Evolutionary conservation across 2,797 vertebrate genomes (phyloP), one percentile per base, ranked within the genome.

Genomic region (Triplophysa bombifrons): DNA sequence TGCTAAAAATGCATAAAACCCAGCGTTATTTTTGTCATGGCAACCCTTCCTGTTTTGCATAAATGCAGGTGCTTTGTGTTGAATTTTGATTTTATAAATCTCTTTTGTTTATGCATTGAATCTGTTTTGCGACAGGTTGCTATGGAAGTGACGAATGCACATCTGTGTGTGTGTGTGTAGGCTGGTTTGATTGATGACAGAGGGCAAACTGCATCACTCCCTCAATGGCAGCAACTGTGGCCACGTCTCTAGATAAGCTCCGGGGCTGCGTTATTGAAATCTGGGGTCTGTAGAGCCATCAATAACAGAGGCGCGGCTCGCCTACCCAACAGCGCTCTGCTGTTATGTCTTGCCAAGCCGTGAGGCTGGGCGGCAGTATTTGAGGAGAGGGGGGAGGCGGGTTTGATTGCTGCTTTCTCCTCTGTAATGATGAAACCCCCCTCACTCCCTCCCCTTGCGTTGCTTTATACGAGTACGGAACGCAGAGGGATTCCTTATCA

Each of bases 401-500:
- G 22, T 64, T 86, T 84, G 89, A 87, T 86, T 84, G 87, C 88
- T 90, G 86, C 77, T 67, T 80, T 82, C 88, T 91, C 82, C 87
- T 84, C 48, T 63, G 86, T 89, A 90, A 86, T 85, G 85, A 85
- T 84, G 87, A 91, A 90, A 88, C 68, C 56, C 78, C 44, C 61
- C 51, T 38, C 55, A 9, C 56, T 44, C 46, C 61, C 50, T 13
- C 66, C 27, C 76, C 75, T 46, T 68, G 41, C 69, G 6, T 87
- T 90, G 86, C 88, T 88, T 78, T 87, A 86, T 88, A 82, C 78
- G 71, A 76, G 84, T 86, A 87, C 89, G 88, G 92, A 88, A 41
- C 88, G 85, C 85, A 70, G 83, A 90, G 86, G 91, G 89, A 77
- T 92, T 91, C 87, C 92, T 94, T 94, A 94, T 94, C 70, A 46